A percentile compares a stretch with the other conserved stretches of the same genome.
phyloP scores from a whole-genome alignment of 2,888 invertebrate species.

The Calameuta pallipes region DNA sequence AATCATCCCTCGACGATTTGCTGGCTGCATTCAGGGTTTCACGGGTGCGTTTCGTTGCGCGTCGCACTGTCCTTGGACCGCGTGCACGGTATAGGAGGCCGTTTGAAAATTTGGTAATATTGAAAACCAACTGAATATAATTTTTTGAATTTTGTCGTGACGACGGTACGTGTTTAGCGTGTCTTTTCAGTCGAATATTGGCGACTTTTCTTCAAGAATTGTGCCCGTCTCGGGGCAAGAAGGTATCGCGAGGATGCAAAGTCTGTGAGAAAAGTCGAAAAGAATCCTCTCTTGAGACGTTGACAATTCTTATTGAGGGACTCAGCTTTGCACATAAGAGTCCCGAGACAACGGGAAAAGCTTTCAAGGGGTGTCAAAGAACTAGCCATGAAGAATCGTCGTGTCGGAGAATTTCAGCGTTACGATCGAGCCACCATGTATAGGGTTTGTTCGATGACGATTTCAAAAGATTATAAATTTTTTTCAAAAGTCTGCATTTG shows the following conservation, averaged over 20 bases:
- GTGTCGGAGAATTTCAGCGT: not conserved
- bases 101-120: not conserved
- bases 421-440: not conserved
- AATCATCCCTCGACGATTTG: not conserved
- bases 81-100: not conserved
- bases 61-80: not conserved
- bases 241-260: not conserved
- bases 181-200: not conserved
- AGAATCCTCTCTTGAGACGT: conserved; percentile 46
- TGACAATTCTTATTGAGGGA: conserved; percentile 40
- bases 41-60: not conserved
- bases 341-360: conserved; percentile 32
- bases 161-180: not conserved
- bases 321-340: conserved; percentile 36
- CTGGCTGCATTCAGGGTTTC: not conserved
- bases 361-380: conserved; percentile 27
- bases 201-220: not conserved
- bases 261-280: conserved; percentile 26
- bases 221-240: not conserved
- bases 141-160: not conserved
- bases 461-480: not conserved
- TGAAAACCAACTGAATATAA: not conserved
- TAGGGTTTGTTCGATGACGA: not conserved
- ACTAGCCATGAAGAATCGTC: not conserved
- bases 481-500: not conserved